Evolutionary conservation across 2,797 vertebrate genomes (phyloP), one percentile per base, ranked within the genome.

Genomic region (Holocentrus rufus): DNA sequence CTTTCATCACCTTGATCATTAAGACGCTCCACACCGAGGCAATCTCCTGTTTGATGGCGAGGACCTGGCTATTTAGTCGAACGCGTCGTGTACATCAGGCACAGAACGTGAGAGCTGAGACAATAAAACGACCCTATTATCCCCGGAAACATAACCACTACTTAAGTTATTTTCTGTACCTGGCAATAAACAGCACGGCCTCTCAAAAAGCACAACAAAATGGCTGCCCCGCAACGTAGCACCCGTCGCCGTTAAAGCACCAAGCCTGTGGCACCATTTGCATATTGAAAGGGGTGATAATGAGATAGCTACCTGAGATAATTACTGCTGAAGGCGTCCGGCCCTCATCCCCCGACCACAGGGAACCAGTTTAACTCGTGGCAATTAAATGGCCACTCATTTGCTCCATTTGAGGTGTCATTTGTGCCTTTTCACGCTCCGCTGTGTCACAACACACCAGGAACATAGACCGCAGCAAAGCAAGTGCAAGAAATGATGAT

Each of bases 301-400:
- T 90, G 90, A 92, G 89, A 90, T 90, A 84, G 80, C 90, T 91
- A 90, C 90, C 85, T 89, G 88, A 90, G 90, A 88, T 93, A 93
- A 93, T 93, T 91, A 89, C 86, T 84, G 84, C 87, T 92, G 72
- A 85, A 87, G 79, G 86, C 79, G 17, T 85, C 80, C 64, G 18
- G 77, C 87, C 86, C 86, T 88, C 82, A 74, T 79, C 63, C 69
- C 60, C 60, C 60, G 77, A 76, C 88, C 79, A 74, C 74, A 67
- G 86, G 89, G 84, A 84, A 74, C 77, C 63, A 11, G 80, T 87
- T 86, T 84, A 87, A 88, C 84, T 88, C 72, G 59, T 76, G 73
- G 78, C 88, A 85, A 91, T 93, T 92, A 90, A 91, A 90, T 23
- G 62, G 77, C 76, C 81, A 79, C 73, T 89, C 83, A 82, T 84